Evolutionary conservation across 2,113 vertebrate genomes (phyloP).

Genomic region (Antechinus stuartii): DNA sequence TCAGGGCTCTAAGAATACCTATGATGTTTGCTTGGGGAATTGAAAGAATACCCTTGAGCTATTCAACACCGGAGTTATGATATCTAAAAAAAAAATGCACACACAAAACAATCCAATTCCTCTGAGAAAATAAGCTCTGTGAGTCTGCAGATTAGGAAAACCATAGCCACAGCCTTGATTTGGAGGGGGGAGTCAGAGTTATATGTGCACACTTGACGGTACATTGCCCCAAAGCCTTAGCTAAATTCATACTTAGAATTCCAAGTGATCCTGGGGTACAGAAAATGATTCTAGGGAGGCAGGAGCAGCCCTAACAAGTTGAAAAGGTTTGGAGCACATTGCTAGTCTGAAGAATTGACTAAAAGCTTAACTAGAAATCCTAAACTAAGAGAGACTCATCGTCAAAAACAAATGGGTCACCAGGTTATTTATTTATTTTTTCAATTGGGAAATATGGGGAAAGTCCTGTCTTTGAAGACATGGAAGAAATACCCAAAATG

Average conservation of each 20-base stretch:
- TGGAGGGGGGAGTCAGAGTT: neutral
- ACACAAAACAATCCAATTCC: neutral
- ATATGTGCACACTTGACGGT: neutral
- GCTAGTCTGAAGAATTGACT: neutral
- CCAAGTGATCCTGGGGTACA: neutral
- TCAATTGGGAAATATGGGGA: neutral
- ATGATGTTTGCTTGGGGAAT: neutral
- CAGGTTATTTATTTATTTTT: neutral
- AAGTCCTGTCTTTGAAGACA: neutral
- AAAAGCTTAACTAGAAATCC: neutral
- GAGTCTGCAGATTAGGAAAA: conserved; percentile 1
- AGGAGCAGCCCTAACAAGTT: neutral
- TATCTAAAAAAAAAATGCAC: neutral
- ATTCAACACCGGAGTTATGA: neutral
- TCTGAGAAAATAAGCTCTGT: neutral
- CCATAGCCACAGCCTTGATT: neutral
- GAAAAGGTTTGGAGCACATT: neutral
- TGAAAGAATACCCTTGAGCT: neutral
- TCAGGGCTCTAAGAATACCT: neutral
- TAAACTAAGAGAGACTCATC: neutral
- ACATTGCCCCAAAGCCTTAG: neutral
- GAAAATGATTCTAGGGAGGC: neutral
- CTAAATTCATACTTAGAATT: neutral
- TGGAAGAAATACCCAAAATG: neutral
- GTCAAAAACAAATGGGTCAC: neutral